Base-by-base conservation (phyloP, 2,888 invertebrate genomes). In the Hemistola chrysoprasaria region DNA sequence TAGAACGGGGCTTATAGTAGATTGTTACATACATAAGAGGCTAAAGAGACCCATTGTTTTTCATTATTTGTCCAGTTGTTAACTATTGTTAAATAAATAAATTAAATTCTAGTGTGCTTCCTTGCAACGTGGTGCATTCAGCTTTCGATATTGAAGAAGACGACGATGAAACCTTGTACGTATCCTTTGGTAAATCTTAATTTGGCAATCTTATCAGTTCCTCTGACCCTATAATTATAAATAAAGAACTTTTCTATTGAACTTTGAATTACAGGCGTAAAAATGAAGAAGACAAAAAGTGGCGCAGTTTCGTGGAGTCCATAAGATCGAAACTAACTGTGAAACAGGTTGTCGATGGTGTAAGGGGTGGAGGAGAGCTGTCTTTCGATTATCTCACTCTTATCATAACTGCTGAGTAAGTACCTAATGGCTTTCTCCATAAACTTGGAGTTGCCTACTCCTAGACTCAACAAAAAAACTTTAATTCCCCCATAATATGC, bases 361-460 rank as follows among this genome's bases (percentile, higher is more conserved):
- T 93, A 4, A 82, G 92, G 40, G 90, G 92, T 8, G 95, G 95
- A n/a, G 95, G 95, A 11, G 91, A 92, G 53, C 78, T 96, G 28
- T 95, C 95, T 1, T 96, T 96, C 70, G 96, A 96, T 81, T 96
- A 94, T 67, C 87, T 96, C 7, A 90, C 94, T 45, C 84, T 96
- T 42, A 93, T 95, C 47, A 90, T 95, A 46, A 94, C 96, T 20
- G 96, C 96, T 30, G 95, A 95, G 95, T 95, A 88, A 91, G 92
- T 10, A n/a, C n/a, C n/a, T n/a, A n/a, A n/a, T n/a, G n/a, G n/a
- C n/a, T n/a, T n/a, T n/a, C n/a, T n/a, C n/a, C n/a, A n/a, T n/a
- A n/a, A n/a, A n/a, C n/a, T n/a, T n/a, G n/a, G n/a, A n/a, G n/a
- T n/a, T n/a, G n/a, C n/a, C n/a, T n/a, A n/a, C n/a, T n/a, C n/a